Base-by-base conservation (phyloP, 30 jellyfish, hydroid and myxozoan species). In the Aurelia coerulea region DNA sequence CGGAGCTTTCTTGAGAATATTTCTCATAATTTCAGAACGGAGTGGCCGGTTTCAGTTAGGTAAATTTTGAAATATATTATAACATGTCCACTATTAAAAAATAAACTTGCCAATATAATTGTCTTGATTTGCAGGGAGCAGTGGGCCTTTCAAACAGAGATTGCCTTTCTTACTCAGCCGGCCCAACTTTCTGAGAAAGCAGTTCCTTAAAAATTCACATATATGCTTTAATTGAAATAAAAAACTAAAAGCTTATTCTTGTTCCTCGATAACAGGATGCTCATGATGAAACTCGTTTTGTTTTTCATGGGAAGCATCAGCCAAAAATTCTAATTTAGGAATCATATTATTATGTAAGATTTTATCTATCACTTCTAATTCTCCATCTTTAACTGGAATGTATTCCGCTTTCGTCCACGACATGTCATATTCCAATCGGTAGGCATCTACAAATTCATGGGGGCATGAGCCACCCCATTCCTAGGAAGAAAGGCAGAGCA, bases 391-490 rank as follows among this genome's bases (percentile, higher is more conserved):
- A n/a, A 69, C 84, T 3, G 73, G 56, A 29, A 94, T 85, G 90
- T 88, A 70, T 53, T 77, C 96, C 65, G 72, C 96, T 58, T 85
- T 94, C 3, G 99, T 94, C 99, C 99, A 94, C 3, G 97, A 80
- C 96, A 89, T 88, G 81, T 94, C 99, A 39, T 94, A 97, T 79
- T 94, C 99, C 35, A 94, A 81, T 65, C 99, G 80, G 84, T 94
- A 94, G 1, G 96, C 96, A 37, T 84, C 99, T 10, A 94, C 65
- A 73, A 83, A 94, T 62, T 72, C 92, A 75, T 94, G 99, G 9
- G 99, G 99, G 85, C 99, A 94, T 5, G 89, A 23, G 60, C 64
- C 54, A 42, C 90, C 89, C 99, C 99, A 94, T 66, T 94, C 99
- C 99, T 94, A 80, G 13, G 52, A 49, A 42, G 69, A 15, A 73